Percentiles rank a stretch among this genome's conserved stretches.
Conservation (phyloP, 2,888 invertebrate genomes). For the Eudemis profundana region DNA sequence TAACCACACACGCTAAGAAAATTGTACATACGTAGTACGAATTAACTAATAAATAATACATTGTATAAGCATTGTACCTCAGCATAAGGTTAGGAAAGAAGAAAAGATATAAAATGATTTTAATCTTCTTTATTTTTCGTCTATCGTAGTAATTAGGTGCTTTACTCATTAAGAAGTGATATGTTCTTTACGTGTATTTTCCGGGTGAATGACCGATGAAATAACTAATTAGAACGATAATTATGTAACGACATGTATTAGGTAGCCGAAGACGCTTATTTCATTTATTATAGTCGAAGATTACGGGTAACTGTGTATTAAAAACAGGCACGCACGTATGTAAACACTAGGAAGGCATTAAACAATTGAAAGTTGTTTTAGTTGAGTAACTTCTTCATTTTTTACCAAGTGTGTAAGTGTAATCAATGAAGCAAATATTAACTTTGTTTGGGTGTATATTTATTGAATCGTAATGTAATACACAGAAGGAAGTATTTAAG, state of each 20-base stretch:
- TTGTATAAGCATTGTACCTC: too few relatives aligned
- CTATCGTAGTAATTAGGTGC: too few relatives aligned
- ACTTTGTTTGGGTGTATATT: background rate
- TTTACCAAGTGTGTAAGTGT: background rate
- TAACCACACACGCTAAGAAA: slow-evolving; percentile 3
- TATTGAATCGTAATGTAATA: background rate
- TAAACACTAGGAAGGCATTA: background rate
- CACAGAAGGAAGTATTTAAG: too few relatives aligned
- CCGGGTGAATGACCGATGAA: slow-evolving; percentile 5
- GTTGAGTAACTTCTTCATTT: background rate
- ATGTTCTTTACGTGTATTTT: background rate
- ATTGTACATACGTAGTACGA: too few relatives aligned
- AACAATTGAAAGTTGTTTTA: background rate
- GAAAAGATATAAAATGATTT: too few relatives aligned
- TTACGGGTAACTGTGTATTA: background rate
- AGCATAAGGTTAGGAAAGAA: too few relatives aligned
- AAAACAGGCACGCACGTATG: background rate
- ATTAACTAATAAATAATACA: too few relatives aligned
- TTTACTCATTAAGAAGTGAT: background rate
- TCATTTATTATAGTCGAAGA: background rate
- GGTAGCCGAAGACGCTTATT: background rate
- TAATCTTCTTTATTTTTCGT: too few relatives aligned
- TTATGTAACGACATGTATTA: slow-evolving; percentile 11
- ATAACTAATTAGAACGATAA: slow-evolving; percentile 4
- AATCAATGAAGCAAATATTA: background rate